Conservation (phyloP, 2,888 invertebrate genomes). For the Pherbina coryleti region DNA sequence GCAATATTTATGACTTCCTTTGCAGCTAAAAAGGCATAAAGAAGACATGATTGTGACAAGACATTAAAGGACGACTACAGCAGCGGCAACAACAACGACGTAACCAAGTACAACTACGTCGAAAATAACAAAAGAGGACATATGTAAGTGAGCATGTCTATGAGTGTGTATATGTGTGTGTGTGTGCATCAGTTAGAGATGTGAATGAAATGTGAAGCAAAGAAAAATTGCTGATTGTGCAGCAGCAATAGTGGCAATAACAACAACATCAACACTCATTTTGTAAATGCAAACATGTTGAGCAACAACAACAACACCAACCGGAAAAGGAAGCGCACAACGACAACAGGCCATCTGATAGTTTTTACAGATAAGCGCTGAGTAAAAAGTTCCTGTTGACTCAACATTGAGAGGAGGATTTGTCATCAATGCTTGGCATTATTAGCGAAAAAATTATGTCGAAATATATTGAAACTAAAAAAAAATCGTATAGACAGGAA, state of each 20-base stretch:
- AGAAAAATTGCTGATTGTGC: constrained; percentile 32
- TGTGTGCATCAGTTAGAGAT: constrained; percentile 6
- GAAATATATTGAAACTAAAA: no score
- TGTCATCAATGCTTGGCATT: no score
- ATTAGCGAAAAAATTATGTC: no score
- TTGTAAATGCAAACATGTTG: constrained; percentile 34
- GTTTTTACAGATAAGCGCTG: background rate
- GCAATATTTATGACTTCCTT: constrained; percentile 48
- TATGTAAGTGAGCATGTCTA: constrained; percentile 1
- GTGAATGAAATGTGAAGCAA: constrained; percentile 32
- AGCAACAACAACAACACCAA: background rate
- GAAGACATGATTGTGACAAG: constrained; percentile 44
- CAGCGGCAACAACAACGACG: constrained; percentile 10
- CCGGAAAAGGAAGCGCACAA: background rate
- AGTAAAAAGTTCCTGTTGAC: background rate
- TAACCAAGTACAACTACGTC: background rate
- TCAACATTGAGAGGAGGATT: background rate
- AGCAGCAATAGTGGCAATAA: constrained; percentile 10
- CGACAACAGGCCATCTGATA: background rate
- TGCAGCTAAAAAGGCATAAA: constrained; percentile 38
- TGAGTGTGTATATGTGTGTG: constrained; percentile 39
- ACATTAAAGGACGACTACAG: constrained; percentile 20
- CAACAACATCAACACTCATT: constrained; percentile 7
- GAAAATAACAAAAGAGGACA: constrained; percentile 27
- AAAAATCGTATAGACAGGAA: no score